Evolutionary conservation across 2,888 invertebrate species (phyloP).

Genomic region (Aethes cnicana): DNA sequence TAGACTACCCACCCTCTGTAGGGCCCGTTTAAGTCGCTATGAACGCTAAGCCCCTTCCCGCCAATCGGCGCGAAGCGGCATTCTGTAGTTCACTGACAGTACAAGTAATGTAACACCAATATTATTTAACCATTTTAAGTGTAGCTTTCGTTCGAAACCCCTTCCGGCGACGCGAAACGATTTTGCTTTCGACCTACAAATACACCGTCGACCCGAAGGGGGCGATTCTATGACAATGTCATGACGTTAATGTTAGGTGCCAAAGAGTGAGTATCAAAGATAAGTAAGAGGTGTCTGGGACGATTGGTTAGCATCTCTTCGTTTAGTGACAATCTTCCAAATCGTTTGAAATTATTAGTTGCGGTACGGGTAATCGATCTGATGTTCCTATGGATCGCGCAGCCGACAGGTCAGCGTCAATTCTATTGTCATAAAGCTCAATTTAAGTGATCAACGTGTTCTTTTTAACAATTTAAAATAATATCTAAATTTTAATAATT

Average conservation of each 20-base stretch:
- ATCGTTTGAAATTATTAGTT: conserved; percentile 68
- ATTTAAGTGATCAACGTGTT: conserved; percentile 69
- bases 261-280: conserved; percentile 82
- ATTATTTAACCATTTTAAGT: conserved; percentile 38
- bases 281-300: conserved; percentile 62
- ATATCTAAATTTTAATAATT: conserved; percentile 49
- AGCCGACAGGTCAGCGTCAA: conserved; percentile 69
- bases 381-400: conserved; percentile 74
- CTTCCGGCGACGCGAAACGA: conserved; percentile 37
- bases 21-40: conserved; percentile 58
- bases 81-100: conserved; percentile 57
- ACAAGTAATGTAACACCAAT: conserved; percentile 50
- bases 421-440: conserved; percentile 79
- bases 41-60: conserved; percentile 5
- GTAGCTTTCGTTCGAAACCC: conserved; percentile 32
- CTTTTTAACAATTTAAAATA: conserved; percentile 64
- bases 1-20: conserved; percentile 49
- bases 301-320: conserved; percentile 66
- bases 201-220: conserved; percentile 51
- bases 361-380: conserved; percentile 80
- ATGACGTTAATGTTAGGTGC: conserved; percentile 74
- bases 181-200: conserved; percentile 52
- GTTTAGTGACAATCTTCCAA: conserved; percentile 72
- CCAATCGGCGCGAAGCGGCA: conserved; percentile 31
- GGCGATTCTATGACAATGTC: conserved; percentile 53